phyloP scores from a whole-genome alignment of 2,113 vertebrate genomes.

The Boleophthalmus pectinirostris region DNA sequence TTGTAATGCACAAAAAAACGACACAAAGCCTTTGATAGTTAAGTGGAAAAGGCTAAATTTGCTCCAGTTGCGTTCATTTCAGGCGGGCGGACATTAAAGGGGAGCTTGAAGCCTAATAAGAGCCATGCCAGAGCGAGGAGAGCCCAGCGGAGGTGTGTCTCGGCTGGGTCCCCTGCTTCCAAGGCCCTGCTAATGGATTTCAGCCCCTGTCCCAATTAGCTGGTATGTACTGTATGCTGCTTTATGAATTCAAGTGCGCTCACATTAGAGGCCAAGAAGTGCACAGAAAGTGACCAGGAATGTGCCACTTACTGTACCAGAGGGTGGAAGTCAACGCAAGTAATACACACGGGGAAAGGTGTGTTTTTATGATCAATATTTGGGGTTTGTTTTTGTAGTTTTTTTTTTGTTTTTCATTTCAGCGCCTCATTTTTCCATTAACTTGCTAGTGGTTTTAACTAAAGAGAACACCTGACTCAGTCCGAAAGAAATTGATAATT shows the following conservation, averaged over 20 bases:
- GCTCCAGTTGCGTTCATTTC: slow-evolving; percentile 78
- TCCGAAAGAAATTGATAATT: too few relatives aligned
- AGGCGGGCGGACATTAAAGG: slow-evolving; percentile 78
- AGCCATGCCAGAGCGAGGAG: slow-evolving; percentile 72
- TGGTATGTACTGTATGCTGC: slow-evolving; percentile 40
- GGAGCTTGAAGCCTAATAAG: slow-evolving; percentile 77
- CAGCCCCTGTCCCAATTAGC: slow-evolving; percentile 79
- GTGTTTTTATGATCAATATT: background rate
- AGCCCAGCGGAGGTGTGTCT: slow-evolving; percentile 68
- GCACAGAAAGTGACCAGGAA: slow-evolving; percentile 8
- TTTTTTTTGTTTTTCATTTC: too few relatives aligned
- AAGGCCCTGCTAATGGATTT: slow-evolving; percentile 76
- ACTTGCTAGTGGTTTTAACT: too few relatives aligned
- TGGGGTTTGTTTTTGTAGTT: background rate
- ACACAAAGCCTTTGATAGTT: slow-evolving; percentile 72
- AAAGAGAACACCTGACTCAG: too few relatives aligned
- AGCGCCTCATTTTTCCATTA: too few relatives aligned
- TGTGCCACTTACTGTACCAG: background rate
- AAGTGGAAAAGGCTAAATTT: slow-evolving; percentile 72
- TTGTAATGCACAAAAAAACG: slow-evolving; percentile 32
- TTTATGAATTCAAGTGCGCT: slow-evolving; percentile 54
- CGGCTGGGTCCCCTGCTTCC: slow-evolving; percentile 60
- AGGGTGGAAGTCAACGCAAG: background rate
- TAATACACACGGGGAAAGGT: background rate
- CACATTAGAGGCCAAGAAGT: slow-evolving; percentile 39